These are phyloP conservation scores for Dasyornis broadbenti DNA, from an alignment of 2,113 vertebrate species.

Conservation along the genomic window DNA sequence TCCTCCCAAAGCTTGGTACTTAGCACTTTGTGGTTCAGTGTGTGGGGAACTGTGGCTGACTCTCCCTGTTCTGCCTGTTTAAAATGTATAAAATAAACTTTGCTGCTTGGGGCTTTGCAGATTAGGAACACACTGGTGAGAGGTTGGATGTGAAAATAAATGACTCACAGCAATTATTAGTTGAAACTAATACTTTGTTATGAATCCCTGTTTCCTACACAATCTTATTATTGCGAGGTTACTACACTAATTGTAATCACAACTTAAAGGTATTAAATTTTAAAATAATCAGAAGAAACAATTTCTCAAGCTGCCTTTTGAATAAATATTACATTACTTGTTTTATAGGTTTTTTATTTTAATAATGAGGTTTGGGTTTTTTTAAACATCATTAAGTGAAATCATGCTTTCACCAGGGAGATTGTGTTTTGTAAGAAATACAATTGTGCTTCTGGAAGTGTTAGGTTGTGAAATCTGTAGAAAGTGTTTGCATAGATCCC, in stretches of 20 bases:
- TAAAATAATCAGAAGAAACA: background rate
- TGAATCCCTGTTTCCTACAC: background rate
- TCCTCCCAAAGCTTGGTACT: background rate
- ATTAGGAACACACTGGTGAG: background rate
- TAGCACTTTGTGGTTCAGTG: background rate
- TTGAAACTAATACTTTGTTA: background rate
- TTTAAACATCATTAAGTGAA: background rate
- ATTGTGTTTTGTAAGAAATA: background rate
- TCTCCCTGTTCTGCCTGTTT: background rate
- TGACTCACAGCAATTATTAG: background rate
- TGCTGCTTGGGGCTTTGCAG: background rate
- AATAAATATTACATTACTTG: background rate
- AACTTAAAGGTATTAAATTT: background rate
- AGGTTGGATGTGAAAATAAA: background rate
- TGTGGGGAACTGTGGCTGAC: background rate
- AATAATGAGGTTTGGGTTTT: background rate
- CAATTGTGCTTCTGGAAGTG: background rate
- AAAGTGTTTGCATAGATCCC: background rate
- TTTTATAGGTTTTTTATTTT: background rate
- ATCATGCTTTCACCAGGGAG: background rate
- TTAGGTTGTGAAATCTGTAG: background rate
- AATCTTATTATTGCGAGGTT: background rate
- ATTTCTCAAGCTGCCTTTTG: background rate
- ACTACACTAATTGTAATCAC: background rate
- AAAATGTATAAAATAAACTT: background rate